Evolutionary conservation across 2,888 invertebrate genomes (phyloP), one percentile per base, ranked within the genome.

Genomic region (Agriopis aurantiaria): DNA sequence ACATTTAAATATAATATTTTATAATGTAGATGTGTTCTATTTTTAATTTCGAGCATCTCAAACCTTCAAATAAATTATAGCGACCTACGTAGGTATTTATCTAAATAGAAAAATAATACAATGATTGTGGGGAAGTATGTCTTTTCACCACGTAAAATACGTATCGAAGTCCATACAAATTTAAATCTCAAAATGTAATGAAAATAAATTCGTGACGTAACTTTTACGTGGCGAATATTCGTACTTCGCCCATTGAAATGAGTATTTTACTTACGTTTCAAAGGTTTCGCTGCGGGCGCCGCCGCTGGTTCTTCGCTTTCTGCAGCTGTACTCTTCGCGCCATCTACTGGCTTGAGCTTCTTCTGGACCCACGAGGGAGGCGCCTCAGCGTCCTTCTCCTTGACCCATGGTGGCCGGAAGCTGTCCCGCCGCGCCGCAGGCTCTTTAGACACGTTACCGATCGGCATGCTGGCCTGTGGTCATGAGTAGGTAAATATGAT

Each of bases 381-480:
- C 3, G 95, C 87, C 17, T 96, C 96, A 0, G 92, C 88, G 8
- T 96, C 96, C 69, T 94, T 95, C 0, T 96, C 96, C 82, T 96
- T 97, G 62, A 97, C 97, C 96, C 97, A 97, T 8, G 97, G 97
- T 51, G 97, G 97, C 73, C 97, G 92, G 86, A 96, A 96, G 71
- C 96, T 96, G 75, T 96, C 96, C 74, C 97, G 92, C 82, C 95
- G 95, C 57, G 95, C 91, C 40, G 92, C 88, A 53, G 93, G 89
- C 72, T 95, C 95, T 76, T 93, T 95, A 76, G 93, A 95, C 67
- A 93, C 86, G 82, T 92, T 94, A 51, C 94, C 94, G 74, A 93
- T 93, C 69, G 93, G 93, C 91, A 93, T 90, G 75, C 80, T 83
- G 82, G 71, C 80, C 88, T 90, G 85, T 65, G 69, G 56, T 72